A percentile compares a stretch with the other conserved stretches of the same genome.
Conservation (phyloP, 1,140 invertebrate species). For the Tyrophagus putrescentiae region DNA sequence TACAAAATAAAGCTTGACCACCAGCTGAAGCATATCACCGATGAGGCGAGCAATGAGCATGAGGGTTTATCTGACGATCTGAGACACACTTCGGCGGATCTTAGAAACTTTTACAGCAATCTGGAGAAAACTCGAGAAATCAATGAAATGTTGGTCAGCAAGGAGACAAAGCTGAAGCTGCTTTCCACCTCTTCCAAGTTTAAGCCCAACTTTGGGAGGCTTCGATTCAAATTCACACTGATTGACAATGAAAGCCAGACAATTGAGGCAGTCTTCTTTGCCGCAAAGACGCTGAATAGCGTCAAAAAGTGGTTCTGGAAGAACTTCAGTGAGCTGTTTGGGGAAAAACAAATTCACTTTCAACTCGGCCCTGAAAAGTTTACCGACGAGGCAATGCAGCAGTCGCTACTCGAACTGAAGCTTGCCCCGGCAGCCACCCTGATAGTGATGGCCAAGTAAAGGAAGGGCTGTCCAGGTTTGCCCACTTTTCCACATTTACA, state of each 20-base stretch:
- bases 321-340: not conserved
- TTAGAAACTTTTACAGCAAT: slow-evolving; percentile 1
- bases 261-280: slow-evolving; percentile 11
- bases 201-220: not conserved
- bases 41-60: not conserved
- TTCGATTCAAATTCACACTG: slow-evolving; percentile 3
- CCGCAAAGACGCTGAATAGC: slow-evolving; percentile 7
- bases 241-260: not conserved
- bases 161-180: slow-evolving; percentile 6
- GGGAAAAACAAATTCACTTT: not conserved
- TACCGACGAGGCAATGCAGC: not conserved
- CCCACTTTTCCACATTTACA: too few relatives aligned
- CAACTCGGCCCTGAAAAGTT: slow-evolving; percentile 4
- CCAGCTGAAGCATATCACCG: not conserved
- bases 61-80: not conserved
- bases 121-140: slow-evolving; percentile 8
- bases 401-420: not conserved
- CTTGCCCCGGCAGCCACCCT: slow-evolving; percentile 6
- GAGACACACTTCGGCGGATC: not conserved
- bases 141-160: slow-evolving; percentile 4
- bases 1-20: slow-evolving; percentile 11
- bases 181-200: not conserved
- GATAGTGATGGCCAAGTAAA: not conserved
- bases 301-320: slow-evolving; percentile 10
- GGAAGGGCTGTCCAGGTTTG: not conserved